A percentile compares a stretch with the other conserved stretches of the same genome.
These are phyloP conservation scores for Lycophotia porphyrea DNA, from an alignment of 2,888 invertebrate species.

Conservation along the genomic window DNA sequence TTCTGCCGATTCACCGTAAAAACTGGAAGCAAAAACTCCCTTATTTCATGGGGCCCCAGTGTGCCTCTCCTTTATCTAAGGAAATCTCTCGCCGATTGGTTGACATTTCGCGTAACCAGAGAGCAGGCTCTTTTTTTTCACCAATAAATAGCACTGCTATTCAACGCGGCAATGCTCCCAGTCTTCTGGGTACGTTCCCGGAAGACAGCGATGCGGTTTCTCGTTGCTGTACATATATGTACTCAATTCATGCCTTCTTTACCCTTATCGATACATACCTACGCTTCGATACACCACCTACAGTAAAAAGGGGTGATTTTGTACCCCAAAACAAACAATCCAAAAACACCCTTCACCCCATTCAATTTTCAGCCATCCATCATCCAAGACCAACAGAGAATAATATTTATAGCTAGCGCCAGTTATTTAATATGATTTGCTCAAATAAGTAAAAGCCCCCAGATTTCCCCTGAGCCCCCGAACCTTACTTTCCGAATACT, in stretches of 20 bases:
- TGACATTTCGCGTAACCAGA: no score
- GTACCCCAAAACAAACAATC: conserved; percentile 4
- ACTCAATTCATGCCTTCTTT: not conserved
- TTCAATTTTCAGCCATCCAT: conserved; percentile 27
- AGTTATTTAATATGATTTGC: conserved; percentile 70
- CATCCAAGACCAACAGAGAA: conserved; percentile 38
- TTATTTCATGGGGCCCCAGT: no score
- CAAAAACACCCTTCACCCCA: conserved; percentile 3
- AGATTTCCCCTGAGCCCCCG: conserved; percentile 70
- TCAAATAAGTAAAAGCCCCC: conserved; percentile 70
- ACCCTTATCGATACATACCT: not conserved
- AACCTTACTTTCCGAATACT: conserved; percentile 60
- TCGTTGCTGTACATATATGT: no score
- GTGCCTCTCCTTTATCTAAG: no score
- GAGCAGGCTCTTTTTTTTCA: no score
- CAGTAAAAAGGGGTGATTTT: not conserved
- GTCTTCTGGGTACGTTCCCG: no score
- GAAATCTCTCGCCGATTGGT: no score
- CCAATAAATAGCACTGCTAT: no score
- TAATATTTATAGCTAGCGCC: conserved; percentile 53
- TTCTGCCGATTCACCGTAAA: no score
- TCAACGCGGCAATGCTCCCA: no score
- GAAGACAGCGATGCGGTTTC: no score
- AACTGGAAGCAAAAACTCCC: no score
- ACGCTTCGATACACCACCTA: not conserved